Percentiles rank a stretch among this genome's conserved stretches.
These are phyloP conservation scores for Platyscapa corneri DNA, from an alignment of 1,140 invertebrate species.

Conservation along the genomic window DNA sequence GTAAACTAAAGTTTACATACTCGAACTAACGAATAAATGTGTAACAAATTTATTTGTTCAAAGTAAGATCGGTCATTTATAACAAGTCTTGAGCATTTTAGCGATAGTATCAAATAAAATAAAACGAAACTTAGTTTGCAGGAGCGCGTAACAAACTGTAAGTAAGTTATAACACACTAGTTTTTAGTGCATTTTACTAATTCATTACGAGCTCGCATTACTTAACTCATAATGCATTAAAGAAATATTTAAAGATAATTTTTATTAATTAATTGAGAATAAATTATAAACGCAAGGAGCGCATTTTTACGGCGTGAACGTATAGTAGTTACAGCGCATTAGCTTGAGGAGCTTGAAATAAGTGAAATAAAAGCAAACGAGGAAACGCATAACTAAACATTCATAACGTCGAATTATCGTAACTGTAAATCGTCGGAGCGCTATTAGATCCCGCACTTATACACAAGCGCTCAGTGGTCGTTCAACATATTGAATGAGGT, in stretches of 20 bases:
- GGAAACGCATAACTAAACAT: neutral
- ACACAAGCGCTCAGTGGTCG: neutral
- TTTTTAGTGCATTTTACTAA: neutral
- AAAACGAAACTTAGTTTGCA: neutral
- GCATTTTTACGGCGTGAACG: neutral
- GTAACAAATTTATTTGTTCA: too few relatives aligned
- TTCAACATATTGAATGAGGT: constrained; percentile 5
- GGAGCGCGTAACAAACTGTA: neutral
- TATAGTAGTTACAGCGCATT: neutral
- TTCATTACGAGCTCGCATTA: neutral
- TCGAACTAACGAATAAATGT: too few relatives aligned
- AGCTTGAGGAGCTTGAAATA: neutral
- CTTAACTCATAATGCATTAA: neutral
- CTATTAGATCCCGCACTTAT: constrained; percentile 1
- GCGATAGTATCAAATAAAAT: too few relatives aligned
- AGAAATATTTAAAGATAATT: neutral
- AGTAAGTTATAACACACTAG: neutral
- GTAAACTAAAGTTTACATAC: too few relatives aligned
- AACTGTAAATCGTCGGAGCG: constrained; percentile 8
- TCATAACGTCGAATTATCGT: neutral
- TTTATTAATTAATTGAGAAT: constrained; percentile 3
- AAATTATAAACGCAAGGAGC: neutral
- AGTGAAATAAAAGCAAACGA: neutral
- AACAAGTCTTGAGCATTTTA: too few relatives aligned
- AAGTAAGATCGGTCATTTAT: too few relatives aligned